Conservation (phyloP, 2,888 invertebrate genomes). For the Drosophila eohydei region DNA sequence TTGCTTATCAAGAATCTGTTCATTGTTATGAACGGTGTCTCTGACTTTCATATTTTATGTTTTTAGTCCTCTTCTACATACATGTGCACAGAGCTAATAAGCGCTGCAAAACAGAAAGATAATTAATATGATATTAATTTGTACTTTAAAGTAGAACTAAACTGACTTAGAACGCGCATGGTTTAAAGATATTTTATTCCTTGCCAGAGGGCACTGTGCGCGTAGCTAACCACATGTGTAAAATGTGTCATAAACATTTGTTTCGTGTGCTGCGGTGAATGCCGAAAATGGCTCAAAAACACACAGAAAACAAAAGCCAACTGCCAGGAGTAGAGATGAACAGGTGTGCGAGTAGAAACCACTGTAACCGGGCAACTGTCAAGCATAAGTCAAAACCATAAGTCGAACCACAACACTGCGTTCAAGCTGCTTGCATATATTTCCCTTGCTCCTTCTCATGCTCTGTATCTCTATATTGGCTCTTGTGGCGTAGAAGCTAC, state of each 20-base stretch:
- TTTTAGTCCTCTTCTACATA: no score
- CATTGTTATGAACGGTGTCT: no score
- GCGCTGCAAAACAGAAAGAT: no score
- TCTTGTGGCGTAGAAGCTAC: not conserved
- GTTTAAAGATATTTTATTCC: not conserved
- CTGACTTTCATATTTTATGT: no score
- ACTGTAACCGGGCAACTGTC: slow-evolving; percentile 2
- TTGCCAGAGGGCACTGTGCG: slow-evolving; percentile 18
- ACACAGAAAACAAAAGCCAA: not conserved
- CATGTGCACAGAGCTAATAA: no score
- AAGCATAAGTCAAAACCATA: slow-evolving; percentile 7
- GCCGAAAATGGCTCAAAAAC: slow-evolving; percentile 49
- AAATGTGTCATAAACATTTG: slow-evolving; percentile 75
- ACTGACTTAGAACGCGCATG: not conserved
- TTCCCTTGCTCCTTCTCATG: not conserved
- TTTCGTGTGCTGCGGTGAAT: slow-evolving; percentile 45
- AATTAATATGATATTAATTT: not conserved
- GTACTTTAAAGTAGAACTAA: not conserved
- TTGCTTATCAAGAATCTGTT: no score
- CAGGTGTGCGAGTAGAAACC: slow-evolving; percentile 3
- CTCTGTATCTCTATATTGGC: not conserved
- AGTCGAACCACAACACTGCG: slow-evolving; percentile 5
- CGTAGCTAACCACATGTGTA: slow-evolving; percentile 67
- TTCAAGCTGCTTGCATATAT: no score
- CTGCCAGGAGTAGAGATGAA: not conserved